Evolutionary conservation across 2,113 vertebrate species (phyloP), one percentile per base, ranked within the genome.

Genomic region (Balaeniceps rex): DNA sequence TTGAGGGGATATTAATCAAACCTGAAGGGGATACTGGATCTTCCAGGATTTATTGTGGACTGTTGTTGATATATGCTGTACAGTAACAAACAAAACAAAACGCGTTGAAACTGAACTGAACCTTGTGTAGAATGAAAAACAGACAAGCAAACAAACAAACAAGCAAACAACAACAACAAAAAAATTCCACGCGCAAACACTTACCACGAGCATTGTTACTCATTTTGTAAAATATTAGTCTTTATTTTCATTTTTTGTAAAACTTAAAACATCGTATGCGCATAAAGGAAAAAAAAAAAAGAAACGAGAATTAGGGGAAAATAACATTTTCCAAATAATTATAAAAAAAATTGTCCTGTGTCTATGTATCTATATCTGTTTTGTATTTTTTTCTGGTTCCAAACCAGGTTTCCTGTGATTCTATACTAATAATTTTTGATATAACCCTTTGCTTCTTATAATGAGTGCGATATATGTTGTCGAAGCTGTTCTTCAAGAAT

Each of bases 371-470:
- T 99, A 99, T 99, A 99, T 99, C 99, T 99, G 99, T 99, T 99
- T 99, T 99, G 99, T 99, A 99, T 99, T 99, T 99, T 99, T 99
- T 99, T 99, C 99, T 99, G 99, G 99, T 99, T 99, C 99, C 99
- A 99, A 99, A 99, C 99, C 99, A 99, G 98, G 98, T 99, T 99
- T 99, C 99, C 99, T 99, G 99, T 99, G 99, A 99, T 99, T 99
- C 99, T 99, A 99, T 99, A 99, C 99, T 99, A 99, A 99, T 99
- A 99, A 99, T 99, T 99, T 99, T 99, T 99, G 98, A 99, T 99
- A 99, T 99, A 99, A 99, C 99, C 99, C 99, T 99, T 99, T 99
- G 99, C 99, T 99, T 99, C 99, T 99, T 99, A 99, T 99, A 99
- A 99, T 99, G 99, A 99, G 99, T 99, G 99, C 99, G 99, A 99